Evolutionary conservation across 1,140 invertebrate species (phyloP), one percentile per base, ranked within the genome.

Genomic region (Platyura marginata): DNA sequence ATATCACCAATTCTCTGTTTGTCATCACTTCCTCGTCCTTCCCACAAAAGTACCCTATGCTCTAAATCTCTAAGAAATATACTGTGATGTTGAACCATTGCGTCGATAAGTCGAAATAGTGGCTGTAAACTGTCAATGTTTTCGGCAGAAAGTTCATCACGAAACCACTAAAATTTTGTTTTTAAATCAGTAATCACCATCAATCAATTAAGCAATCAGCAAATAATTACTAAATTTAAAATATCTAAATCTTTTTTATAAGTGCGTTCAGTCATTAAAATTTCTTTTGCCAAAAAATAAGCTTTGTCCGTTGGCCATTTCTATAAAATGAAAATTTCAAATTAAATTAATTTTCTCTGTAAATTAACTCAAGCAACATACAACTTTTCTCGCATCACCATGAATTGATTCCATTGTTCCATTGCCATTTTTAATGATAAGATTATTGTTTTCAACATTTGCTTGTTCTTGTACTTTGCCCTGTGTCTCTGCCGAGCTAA

Each of bases 221-320:
- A 29, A 29, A 20, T 37, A 53, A 75, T 69, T 65, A 88, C 83
- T 51, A 79, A 68, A 58, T 86, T 89, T 43, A 96, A 74, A 32
- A 95, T 81, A 62, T 94, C 88, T 47, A 97, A 64, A 59, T 96
- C 90, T 52, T 92, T 88, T 54, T 89, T 90, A 61, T 93, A 97
- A 0, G 91, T 95, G 46, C 91, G 65, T 58, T 96, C 92, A 1
- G 90, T 95, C 85, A 93, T 93, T 5, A 95, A 66, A 41, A 97
- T 63, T 65, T 97, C 91, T 62, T 94, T 94, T 33, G 86, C 81
- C 49, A 96, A 82, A 56, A 83, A 95, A 64, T 93, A 95, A 13
- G 80, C 78, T 55, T 79, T 77, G 52, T 95, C 89, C 2, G 72
- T 72, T 13, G 79, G 75, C 60, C 72, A 74, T 47, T 74, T 70